phyloP scores from a whole-genome alignment of 2,888 invertebrate genomes.

The Epiblema foenella region DNA sequence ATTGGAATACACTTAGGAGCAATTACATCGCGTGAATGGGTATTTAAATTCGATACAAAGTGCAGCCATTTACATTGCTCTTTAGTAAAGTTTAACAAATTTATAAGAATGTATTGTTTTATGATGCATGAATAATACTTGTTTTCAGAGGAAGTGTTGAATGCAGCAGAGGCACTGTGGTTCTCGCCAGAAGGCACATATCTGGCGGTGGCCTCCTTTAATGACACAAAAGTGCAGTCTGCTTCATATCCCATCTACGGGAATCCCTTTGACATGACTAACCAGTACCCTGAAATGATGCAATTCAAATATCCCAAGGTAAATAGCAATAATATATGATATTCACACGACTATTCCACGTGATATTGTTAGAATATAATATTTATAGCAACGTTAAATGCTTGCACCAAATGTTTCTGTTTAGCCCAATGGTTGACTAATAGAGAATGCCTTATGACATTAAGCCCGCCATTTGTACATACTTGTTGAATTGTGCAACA shows the following conservation, averaged over 20 bases:
- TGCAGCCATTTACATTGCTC: neutral
- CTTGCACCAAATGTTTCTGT: no score
- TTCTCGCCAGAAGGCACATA: constrained; percentile 89
- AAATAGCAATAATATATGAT: constrained; percentile 49
- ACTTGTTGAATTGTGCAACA: no score
- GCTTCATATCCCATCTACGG: constrained; percentile 89
- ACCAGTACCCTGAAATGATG: constrained; percentile 88
- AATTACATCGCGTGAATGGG: neutral
- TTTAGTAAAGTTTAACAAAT: neutral
- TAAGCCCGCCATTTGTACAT: no score
- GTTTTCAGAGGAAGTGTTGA: constrained; percentile 90
- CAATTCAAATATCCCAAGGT: constrained; percentile 92
- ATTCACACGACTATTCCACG: neutral
- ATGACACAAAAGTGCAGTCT: constrained; percentile 88
- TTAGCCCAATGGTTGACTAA: no score
- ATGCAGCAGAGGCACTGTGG: constrained; percentile 90
- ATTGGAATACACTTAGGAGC: neutral
- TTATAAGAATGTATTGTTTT: neutral
- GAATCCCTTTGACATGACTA: constrained; percentile 78
- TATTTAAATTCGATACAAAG: neutral
- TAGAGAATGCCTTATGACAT: no score
- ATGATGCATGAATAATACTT: constrained; percentile 5
- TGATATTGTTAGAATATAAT: neutral
- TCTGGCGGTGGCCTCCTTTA: constrained; percentile 89
- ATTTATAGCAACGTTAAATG: no score